Evolutionary conservation across 2,888 invertebrate species (phyloP).

Genomic region (Dynastes maya): DNA sequence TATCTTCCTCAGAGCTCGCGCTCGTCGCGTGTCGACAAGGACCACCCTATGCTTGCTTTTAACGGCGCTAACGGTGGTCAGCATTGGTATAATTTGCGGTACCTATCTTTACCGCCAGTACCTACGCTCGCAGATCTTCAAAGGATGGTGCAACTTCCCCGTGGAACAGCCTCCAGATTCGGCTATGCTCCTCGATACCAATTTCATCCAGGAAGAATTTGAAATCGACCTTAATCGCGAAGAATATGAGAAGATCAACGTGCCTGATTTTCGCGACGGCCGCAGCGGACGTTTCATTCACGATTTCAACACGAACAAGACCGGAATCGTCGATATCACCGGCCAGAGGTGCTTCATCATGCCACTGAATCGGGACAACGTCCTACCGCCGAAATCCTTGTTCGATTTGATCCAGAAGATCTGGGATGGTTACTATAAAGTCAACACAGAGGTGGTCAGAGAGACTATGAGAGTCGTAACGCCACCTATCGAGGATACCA

Average conservation of each 20-base stretch:
- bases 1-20: conserved; percentile 70
- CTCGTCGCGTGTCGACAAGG: conserved; percentile 75
- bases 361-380: conserved; percentile 85
- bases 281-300: conserved; percentile 91
- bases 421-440: conserved; percentile 85
- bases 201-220: conserved; percentile 84
- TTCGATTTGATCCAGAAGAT: conserved; percentile 87
- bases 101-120: conserved; percentile 85
- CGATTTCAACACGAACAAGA: conserved; percentile 86
- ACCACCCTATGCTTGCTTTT: conserved; percentile 81
- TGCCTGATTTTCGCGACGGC: conserved; percentile 88
- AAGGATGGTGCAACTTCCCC: conserved; percentile 81
- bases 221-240: conserved; percentile 84
- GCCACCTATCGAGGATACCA: conserved; percentile 79
- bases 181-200: conserved; percentile 54
- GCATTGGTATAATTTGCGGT: conserved; percentile 81
- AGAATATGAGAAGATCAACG: conserved; percentile 87
- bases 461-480: conserved; percentile 83
- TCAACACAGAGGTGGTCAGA: conserved; percentile 85
- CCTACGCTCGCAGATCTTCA: conserved; percentile 76
- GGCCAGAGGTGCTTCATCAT: conserved; percentile 89
- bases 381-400: conserved; percentile 86
- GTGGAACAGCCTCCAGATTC: conserved; percentile 66
- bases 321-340: conserved; percentile 72
- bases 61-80: conserved; percentile 80